Conservation (phyloP, 2,113 vertebrate species). For the Tylochromis polylepis region DNA sequence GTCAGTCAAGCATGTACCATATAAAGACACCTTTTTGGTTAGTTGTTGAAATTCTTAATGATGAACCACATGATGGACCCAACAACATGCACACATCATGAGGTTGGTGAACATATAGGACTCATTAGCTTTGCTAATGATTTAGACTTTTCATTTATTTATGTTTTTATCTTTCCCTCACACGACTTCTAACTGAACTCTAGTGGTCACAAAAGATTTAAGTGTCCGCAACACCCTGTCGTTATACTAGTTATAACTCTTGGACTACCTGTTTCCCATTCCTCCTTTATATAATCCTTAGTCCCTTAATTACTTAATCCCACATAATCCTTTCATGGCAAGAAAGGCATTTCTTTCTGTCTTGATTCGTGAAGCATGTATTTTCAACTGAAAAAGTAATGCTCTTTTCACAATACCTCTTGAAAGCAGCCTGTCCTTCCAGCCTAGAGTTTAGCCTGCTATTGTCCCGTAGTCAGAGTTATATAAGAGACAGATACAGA, state of each 20-base stretch:
- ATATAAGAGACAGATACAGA: neutral
- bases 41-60: neutral
- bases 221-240: neutral
- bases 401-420: neutral
- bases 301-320: conserved; percentile 20
- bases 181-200: neutral
- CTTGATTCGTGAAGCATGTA: neutral
- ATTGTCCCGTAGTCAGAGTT: conserved; percentile 13
- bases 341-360: neutral
- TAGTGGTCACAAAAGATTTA: neutral
- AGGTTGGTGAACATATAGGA: neutral
- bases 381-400: neutral
- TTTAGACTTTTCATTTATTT: neutral
- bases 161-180: neutral
- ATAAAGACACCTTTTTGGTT: neutral
- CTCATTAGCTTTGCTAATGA: neutral
- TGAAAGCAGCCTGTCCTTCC: neutral
- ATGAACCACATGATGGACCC: neutral
- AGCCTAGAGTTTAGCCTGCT: neutral
- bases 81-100: neutral
- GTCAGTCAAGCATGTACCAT: neutral
- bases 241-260: neutral
- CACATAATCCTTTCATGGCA: conserved; percentile 12
- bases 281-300: neutral
- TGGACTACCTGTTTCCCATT: neutral